A percentile compares a stretch with the other conserved stretches of the same genome.
phyloP scores from a whole-genome alignment of 2,888 invertebrate genomes.

The Synergus laeviventris region DNA sequence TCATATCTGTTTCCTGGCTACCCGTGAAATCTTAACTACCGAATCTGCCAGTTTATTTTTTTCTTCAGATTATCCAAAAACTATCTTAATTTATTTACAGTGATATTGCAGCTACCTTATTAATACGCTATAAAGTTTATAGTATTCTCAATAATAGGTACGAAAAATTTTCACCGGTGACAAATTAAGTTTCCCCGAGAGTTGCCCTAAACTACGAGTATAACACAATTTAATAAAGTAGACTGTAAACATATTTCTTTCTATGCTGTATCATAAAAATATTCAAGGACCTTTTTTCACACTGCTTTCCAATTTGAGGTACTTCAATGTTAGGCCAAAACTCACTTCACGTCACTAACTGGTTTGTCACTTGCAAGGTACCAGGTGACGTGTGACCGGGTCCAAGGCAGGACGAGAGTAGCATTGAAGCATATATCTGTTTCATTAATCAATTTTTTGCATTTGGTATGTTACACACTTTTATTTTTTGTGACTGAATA shows the following conservation, averaged over 20 bases:
- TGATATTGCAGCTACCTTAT: background rate
- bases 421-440: background rate
- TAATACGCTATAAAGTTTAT: too few species aligned
- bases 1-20: conserved; percentile 75
- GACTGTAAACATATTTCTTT: too few species aligned
- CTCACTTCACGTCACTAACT: background rate
- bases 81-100: background rate
- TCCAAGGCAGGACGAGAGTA: conserved; percentile 2
- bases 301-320: background rate
- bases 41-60: conserved; percentile 49
- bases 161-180: too few species aligned
- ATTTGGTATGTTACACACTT: background rate
- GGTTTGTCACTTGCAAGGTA: background rate
- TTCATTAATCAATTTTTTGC: background rate
- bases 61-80: conserved; percentile 44
- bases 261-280: background rate
- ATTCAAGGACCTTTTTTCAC: background rate
- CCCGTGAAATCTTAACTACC: conserved; percentile 53
- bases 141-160: too few species aligned
- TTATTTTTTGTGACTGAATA: background rate
- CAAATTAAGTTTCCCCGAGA: too few species aligned
- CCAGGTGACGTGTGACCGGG: background rate
- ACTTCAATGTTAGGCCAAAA: background rate
- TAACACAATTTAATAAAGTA: too few species aligned
- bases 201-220: too few species aligned